Conservation (phyloP, 2,888 invertebrate genomes). For the Prosapia bicincta region DNA sequence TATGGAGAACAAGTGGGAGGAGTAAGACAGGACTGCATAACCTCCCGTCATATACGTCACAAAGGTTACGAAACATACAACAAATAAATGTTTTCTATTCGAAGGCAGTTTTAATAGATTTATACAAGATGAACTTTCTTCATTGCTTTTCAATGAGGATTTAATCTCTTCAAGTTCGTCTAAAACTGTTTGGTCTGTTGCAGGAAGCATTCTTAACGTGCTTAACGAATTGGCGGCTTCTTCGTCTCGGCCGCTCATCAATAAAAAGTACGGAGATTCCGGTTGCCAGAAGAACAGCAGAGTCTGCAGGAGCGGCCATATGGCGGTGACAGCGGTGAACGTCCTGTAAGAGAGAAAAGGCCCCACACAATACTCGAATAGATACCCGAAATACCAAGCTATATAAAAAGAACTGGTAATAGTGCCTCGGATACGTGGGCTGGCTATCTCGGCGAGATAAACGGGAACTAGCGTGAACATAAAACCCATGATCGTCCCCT, state of each 20-base stretch:
- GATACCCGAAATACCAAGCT: constrained; percentile 16
- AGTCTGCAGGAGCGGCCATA: constrained; percentile 12
- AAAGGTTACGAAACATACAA: constrained; percentile 25
- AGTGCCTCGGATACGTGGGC: constrained; percentile 17
- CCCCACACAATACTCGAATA: constrained; percentile 27
- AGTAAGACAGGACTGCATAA: constrained; percentile 30
- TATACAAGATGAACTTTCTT: constrained; percentile 19
- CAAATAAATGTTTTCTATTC: constrained; percentile 21
- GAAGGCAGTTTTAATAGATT: constrained; percentile 18
- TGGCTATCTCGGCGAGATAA: constrained; percentile 29
- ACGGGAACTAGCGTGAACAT: constrained; percentile 28
- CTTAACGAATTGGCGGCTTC: not conserved
- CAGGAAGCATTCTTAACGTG: constrained; percentile 45
- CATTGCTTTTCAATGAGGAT: constrained; percentile 22
- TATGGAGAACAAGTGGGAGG: constrained; percentile 32
- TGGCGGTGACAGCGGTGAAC: constrained; percentile 12
- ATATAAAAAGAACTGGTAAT: constrained; percentile 13
- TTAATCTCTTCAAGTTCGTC: constrained; percentile 24
- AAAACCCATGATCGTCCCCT: constrained; percentile 25
- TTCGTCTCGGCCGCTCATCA: constrained; percentile 6
- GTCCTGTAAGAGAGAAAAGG: constrained; percentile 18
- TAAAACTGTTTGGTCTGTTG: not conserved
- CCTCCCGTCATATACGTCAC: constrained; percentile 26
- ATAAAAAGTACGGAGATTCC: constrained; percentile 19
- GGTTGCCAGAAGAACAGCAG: constrained; percentile 9